A percentile compares a stretch with the other conserved stretches of the same genome.
Evolutionary conservation across 2,888 invertebrate species (phyloP).

Genomic region (Nymphalis c-album): DNA sequence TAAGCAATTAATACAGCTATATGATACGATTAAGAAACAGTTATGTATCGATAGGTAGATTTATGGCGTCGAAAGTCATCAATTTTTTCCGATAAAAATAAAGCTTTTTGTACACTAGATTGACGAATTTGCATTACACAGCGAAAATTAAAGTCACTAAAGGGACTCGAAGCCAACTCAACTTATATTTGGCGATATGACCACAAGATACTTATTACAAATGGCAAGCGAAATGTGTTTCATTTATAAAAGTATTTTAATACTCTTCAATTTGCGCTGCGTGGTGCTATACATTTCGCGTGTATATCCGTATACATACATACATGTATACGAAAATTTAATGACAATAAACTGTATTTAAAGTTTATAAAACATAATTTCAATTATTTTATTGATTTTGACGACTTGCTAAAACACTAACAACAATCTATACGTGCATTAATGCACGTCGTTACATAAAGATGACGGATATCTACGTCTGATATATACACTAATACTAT

Average conservation of each 20-base stretch:
- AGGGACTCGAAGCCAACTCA: background rate
- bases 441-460: constrained; percentile 22
- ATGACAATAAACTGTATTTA: background rate
- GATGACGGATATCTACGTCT: constrained; percentile 20
- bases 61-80: constrained; percentile 38
- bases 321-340: background rate
- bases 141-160: background rate
- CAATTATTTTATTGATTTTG: too few species aligned
- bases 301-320: background rate
- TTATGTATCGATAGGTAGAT: constrained; percentile 63
- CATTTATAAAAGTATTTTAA: too few species aligned
- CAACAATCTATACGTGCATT: background rate
- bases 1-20: background rate
- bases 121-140: background rate
- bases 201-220: background rate
- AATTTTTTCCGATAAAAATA: constrained; percentile 10
- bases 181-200: background rate
- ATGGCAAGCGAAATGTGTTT: background rate
- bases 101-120: background rate
- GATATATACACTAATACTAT: constrained; percentile 66
- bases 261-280: background rate
- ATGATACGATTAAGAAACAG: constrained; percentile 45
- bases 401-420: background rate
- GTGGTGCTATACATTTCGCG: background rate
- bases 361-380: too few species aligned